Evolutionary conservation across 2,888 invertebrate species (phyloP), one percentile per base, ranked within the genome.

Genomic region (Leucophenga maculata): DNA sequence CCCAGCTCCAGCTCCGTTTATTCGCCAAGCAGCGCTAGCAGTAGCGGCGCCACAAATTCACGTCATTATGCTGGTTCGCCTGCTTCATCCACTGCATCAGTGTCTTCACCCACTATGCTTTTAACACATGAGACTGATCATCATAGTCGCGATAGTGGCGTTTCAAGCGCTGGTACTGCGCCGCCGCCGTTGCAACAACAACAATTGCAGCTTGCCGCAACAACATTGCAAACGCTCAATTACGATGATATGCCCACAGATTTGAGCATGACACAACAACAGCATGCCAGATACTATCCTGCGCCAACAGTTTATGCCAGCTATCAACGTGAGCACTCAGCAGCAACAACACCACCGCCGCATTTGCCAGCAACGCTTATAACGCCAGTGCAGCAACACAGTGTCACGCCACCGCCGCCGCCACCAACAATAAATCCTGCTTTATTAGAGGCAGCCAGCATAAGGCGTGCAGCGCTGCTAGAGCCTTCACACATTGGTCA

Each of bases 341-440:
- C 50, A 50, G 3, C 50, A 50, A n/a, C 22, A 48, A 16, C 62
- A 1, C 16, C 65, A 13, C 64, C 69, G 44, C 57, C 26, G 26
- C 26, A 26, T 4, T 26, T 26, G 32, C 54, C 65, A 31, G 13
- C 67, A 22, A 8, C 44, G 11, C 4, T 13, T 1, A 18, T 18
- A 16, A 6, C 11, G 22, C 11, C 55, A 22, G 8, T 26, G 8
- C 46, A 52, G 8, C 16, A 75, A 59, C 74, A 16, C 2, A 50
- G 6, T 4, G 46, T n/a, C 6, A 46, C n/a, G 6, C 46, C 46
- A 14, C 6, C 18, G 67, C 59, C 69, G 65, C 16, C n/a, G 52
- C 70, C 73, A 13, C 80, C 78, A 39, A 87, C 87, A 8, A 88
- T 89, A 16, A 88, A 89, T 80, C 88, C 89, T 6, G 89, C 88